A percentile compares a stretch with the other conserved stretches of the same genome.
Evolutionary conservation across 2,888 invertebrate species (phyloP).

Genomic region (Patella caerulea): DNA sequence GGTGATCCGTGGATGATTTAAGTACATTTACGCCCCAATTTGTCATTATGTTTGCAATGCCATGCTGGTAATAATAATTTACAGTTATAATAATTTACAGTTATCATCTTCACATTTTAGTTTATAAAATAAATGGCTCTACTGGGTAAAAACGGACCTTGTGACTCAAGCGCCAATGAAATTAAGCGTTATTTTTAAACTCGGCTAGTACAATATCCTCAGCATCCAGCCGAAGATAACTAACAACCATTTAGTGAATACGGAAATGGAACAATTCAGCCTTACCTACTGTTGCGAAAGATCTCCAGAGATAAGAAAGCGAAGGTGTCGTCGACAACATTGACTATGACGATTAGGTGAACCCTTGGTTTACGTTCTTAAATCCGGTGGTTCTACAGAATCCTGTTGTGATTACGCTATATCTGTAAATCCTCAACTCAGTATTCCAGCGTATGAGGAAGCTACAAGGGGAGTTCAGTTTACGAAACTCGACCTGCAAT

Average conservation of each 20-base stretch:
- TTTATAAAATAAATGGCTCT: no score
- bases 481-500: conserved; percentile 43
- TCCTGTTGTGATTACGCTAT: conserved; percentile 39
- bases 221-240: neutral
- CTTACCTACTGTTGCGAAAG: conserved; percentile 31
- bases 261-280: conserved; percentile 8
- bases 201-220: conserved; percentile 33
- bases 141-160: neutral
- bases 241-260: neutral
- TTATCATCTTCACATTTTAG: no score
- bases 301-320: conserved; percentile 24
- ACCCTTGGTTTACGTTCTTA: conserved; percentile 48
- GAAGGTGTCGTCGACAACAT: conserved; percentile 33
- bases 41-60: no score
- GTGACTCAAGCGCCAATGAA: neutral
- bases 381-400: conserved; percentile 35
- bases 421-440: conserved; percentile 27
- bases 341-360: conserved; percentile 42
- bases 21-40: no score
- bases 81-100: no score
- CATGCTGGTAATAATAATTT: no score
- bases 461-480: conserved; percentile 38
- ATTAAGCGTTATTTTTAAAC: conserved; percentile 16
- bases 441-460: conserved; percentile 21
- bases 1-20: no score